Evolutionary conservation across 2,797 vertebrate species (phyloP).

Genomic region (Rhyacichthys aspro): DNA sequence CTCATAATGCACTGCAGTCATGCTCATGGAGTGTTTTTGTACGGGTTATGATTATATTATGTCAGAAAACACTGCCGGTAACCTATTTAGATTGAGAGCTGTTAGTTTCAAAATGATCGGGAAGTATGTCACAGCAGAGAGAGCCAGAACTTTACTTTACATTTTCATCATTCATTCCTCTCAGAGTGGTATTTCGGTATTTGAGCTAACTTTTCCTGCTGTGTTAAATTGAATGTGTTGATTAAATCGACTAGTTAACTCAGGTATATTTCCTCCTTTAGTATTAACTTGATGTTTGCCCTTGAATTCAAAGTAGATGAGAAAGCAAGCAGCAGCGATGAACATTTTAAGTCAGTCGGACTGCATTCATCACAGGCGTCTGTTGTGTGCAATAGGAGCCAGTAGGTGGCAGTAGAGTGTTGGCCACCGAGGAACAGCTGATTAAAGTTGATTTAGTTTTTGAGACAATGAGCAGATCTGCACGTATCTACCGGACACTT

Average conservation of each 20-base stretch:
- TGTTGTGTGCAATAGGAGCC: constrained; percentile 44
- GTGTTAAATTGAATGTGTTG: too few species aligned
- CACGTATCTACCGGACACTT: constrained; percentile 14
- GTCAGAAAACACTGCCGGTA: constrained; percentile 3
- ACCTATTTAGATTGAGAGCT: too few species aligned
- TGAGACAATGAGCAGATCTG: constrained; percentile 51
- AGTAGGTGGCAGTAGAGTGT: constrained; percentile 74
- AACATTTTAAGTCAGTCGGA: constrained; percentile 17
- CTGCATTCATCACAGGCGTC: not conserved
- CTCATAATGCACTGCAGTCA: constrained; percentile 41
- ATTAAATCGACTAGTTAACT: too few species aligned
- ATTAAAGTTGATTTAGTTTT: constrained; percentile 53
- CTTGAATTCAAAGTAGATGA: constrained; percentile 17
- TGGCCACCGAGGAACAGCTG: constrained; percentile 34
- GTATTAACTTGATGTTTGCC: constrained; percentile 12
- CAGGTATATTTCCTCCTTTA: not conserved
- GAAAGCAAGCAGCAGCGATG: constrained; percentile 10
- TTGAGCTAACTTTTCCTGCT: too few species aligned
- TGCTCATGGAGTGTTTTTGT: constrained; percentile 17
- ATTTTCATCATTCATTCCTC: too few species aligned
- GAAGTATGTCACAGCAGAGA: constrained; percentile 12
- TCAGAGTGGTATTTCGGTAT: too few species aligned
- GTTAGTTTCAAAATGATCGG: constrained; percentile 11
- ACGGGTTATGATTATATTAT: not conserved
- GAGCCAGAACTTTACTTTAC: not conserved